These are phyloP conservation scores for Machaerirhynchus nigripectus DNA, from an alignment of 2,113 vertebrate genomes.

Conservation along the genomic window DNA sequence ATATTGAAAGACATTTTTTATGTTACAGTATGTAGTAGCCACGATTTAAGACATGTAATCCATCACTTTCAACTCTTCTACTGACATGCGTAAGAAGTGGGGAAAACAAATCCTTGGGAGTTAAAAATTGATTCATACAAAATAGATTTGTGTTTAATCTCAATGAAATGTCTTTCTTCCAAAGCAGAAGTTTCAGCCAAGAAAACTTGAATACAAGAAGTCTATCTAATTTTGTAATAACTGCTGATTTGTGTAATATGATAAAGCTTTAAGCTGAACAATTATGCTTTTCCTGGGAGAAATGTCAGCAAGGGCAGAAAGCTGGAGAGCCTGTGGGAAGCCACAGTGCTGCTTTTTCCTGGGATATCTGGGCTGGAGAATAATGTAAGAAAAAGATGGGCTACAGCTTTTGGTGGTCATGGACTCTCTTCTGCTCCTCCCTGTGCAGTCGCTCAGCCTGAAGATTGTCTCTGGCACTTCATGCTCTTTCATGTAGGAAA, in stretches of 20 bases:
- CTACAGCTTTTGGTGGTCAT: background rate
- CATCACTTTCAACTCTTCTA: background rate
- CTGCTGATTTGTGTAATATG: background rate
- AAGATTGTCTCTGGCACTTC: background rate
- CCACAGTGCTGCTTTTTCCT: background rate
- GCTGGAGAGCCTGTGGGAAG: background rate
- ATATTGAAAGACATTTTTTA: background rate
- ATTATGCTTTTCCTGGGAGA: background rate
- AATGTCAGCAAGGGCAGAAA: background rate
- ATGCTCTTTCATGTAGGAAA: background rate
- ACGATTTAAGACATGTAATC: background rate
- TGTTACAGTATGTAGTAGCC: background rate
- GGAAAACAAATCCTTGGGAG: background rate
- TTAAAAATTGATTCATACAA: background rate
- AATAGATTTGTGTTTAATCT: background rate
- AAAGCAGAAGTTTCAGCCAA: background rate
- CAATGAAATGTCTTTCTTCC: background rate
- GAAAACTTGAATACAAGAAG: background rate
- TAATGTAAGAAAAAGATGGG: background rate
- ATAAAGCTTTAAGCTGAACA: background rate
- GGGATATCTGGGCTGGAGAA: background rate
- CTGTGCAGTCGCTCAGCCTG: rapidly evolving
- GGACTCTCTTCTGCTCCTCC: background rate
- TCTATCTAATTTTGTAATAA: background rate
- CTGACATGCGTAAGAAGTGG: background rate